Evolutionary conservation across 2,113 vertebrate genomes (phyloP).

Genomic region (Eretmochelys imbricata): DNA sequence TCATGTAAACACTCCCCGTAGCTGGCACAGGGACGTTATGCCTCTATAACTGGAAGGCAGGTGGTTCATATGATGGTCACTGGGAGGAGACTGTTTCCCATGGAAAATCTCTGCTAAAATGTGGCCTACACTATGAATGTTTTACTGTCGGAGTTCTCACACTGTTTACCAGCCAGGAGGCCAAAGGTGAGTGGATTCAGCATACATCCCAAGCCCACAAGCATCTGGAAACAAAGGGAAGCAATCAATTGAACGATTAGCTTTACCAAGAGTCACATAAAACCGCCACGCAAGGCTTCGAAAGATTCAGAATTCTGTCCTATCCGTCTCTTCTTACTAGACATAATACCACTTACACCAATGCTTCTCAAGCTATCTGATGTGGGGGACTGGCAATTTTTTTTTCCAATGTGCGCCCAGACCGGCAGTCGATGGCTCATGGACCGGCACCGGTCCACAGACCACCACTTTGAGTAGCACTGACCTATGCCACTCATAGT

Average conservation of each 20-base stretch:
- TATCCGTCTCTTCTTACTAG: not conserved
- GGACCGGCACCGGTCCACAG: too few species aligned
- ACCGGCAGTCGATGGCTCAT: too few species aligned
- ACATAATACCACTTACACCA: not conserved
- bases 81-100: not conserved
- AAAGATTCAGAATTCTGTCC: not conserved
- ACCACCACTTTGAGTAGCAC: too few species aligned
- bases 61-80: not conserved
- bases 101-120: not conserved
- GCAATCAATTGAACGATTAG: not conserved
- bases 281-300: not conserved
- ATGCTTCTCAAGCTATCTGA: too few species aligned
- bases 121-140: not conserved
- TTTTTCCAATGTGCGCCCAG: too few species aligned
- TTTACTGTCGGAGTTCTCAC: not conserved
- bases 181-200: not conserved
- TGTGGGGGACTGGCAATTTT: too few species aligned
- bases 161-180: not conserved
- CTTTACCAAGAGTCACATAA: not conserved
- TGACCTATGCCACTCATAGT: not conserved
- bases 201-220: not conserved
- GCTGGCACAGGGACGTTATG: not conserved
- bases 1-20: not conserved
- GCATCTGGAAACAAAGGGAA: rapidly evolving
- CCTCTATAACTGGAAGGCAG: not conserved